phyloP scores from a whole-genome alignment of 1,140 invertebrate species.

The Sminthurides bifidus region DNA sequence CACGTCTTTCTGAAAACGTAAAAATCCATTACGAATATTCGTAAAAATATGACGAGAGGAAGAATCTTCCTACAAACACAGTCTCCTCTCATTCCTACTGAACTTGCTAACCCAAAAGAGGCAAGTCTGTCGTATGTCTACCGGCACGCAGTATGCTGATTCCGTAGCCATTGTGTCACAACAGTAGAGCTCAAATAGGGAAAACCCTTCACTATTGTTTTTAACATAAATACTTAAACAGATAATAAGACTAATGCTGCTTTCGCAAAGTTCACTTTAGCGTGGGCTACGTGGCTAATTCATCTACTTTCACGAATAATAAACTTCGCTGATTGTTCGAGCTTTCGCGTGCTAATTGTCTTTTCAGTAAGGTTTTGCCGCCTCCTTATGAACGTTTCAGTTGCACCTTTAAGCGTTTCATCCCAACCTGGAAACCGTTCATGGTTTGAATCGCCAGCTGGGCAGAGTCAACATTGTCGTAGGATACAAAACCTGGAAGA shows the following conservation, averaged over 20 bases:
- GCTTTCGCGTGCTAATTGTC: conserved; percentile 15
- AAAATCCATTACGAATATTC: neutral
- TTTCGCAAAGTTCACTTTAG: neutral
- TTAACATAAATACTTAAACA: neutral
- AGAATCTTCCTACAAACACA: neutral
- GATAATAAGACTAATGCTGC: neutral
- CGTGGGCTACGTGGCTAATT: neutral
- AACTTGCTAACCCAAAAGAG: neutral
- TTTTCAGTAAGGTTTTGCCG: conserved; percentile 38
- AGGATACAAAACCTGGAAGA: conserved; percentile 91
- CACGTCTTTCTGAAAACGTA: neutral
- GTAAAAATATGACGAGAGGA: neutral
- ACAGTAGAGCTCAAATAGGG: no score
- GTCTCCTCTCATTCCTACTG: neutral
- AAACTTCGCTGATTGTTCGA: neutral
- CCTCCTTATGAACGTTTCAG: conserved; percentile 89
- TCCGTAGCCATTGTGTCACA: no score
- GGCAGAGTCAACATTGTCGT: conserved; percentile 82
- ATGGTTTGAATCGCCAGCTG: conserved; percentile 91
- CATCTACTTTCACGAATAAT: neutral
- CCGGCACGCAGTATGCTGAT: neutral
- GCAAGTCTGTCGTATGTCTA: neutral
- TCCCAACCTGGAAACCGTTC: conserved; percentile 96
- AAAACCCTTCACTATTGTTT: no score
- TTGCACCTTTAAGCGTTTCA: conserved; percentile 92